These are phyloP conservation scores for Rhabdornis inornatus DNA, from an alignment of 2,113 vertebrate genomes.

Conservation along the genomic window DNA sequence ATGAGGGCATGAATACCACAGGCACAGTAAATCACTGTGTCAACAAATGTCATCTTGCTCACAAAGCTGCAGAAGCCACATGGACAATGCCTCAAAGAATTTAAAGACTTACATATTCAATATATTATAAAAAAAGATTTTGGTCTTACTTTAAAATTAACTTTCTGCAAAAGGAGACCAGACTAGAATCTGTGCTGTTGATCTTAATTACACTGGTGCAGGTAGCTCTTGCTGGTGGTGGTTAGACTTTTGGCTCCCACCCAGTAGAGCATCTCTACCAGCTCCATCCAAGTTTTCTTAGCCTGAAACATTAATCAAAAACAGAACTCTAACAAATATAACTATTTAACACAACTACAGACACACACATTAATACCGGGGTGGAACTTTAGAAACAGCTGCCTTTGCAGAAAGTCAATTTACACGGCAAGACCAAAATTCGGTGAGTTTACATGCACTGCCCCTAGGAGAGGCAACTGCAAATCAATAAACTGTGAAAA, in stretches of 20 bases:
- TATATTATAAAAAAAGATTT: neutral
- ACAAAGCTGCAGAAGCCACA: neutral
- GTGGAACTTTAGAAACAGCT: neutral
- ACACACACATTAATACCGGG: neutral
- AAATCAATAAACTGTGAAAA: neutral
- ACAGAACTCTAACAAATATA: neutral
- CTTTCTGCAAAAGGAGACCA: conserved; percentile 47
- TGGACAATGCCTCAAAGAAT: neutral
- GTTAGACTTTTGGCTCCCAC: conserved; percentile 25
- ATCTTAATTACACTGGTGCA: conserved; percentile 24
- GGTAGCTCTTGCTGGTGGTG: conserved; percentile 30
- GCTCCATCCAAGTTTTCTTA: conserved; percentile 37
- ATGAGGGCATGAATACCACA: neutral
- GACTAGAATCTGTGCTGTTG: conserved; percentile 14
- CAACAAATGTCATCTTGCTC: neutral
- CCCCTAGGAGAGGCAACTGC: neutral
- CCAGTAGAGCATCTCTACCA: conserved; percentile 28
- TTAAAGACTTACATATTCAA: neutral
- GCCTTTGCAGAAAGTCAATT: conserved; percentile 25
- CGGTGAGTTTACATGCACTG: neutral
- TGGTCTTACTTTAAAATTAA: conserved; percentile 41
- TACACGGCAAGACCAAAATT: neutral
- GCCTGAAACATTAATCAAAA: conserved; percentile 47
- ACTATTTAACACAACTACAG: neutral
- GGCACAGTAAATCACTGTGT: neutral